Base-by-base conservation (phyloP, 2,113 vertebrate genomes). In the Toxotes chatareus region DNA sequence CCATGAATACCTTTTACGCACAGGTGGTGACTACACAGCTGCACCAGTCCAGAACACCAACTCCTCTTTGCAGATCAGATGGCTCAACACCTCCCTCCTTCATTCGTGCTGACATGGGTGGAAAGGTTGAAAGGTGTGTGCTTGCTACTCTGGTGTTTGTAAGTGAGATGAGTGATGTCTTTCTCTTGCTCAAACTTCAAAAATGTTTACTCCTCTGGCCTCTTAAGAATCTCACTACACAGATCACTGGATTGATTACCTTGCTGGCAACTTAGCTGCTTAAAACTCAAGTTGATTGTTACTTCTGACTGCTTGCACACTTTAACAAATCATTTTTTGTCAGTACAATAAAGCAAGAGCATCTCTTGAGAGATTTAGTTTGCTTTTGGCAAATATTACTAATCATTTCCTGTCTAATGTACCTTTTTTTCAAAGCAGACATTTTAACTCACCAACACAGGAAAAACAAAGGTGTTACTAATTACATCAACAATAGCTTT, bases 1-100 rank as follows among this genome's bases (percentile, higher is more conserved):
- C 77, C 83, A 60, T 0, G 57, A 77, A 91, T 89, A 85, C 77
- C 83, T 90, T 70, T 79, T 67, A 80, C 74, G 85, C 90, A 91
- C 47, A 77, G 56, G 80, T 59, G 67, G 34, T 80, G 34, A 36
- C 66, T 78, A 55, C 60, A 84, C 57, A 88, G 60, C 68, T 76
- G 69, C 73, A 82, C 21, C 44, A 21, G 57, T 56, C 62, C 76
- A 74, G 59, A 79, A 77, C 62, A 53, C 10, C 2, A 51, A 56
- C 42, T 55, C 27, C 5, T 77, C 2, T 42, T 23, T 64, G 78
- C 74, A 83, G 64, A 86, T 82, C 51, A 66, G 53, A 42, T 64
- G 59, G 60, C 59, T 84, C 66, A 85, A 84, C 87, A 77, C 64
- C 68, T 61, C 19, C 60, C n/a, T 70, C 67, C 46, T 59, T 23